Evolutionary conservation across 2,113 vertebrate species (phyloP).

Genomic region (Sclerurus mexicanus): DNA sequence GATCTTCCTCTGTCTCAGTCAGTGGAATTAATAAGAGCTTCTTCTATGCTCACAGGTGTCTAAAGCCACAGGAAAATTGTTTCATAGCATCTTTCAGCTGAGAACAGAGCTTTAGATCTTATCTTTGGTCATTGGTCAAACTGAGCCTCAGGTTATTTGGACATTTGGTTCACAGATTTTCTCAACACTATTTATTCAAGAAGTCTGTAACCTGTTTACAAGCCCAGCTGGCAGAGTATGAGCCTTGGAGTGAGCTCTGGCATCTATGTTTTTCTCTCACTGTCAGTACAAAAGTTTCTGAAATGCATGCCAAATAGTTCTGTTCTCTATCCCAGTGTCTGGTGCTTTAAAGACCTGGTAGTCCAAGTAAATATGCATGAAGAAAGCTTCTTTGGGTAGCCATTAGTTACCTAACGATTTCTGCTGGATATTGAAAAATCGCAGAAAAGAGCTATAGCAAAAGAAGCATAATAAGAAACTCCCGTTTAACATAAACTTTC

Average conservation of each 20-base stretch:
- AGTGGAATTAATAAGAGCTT: background rate
- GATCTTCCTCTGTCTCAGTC: background rate
- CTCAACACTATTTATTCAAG: background rate
- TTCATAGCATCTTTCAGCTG: background rate
- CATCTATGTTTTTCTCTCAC: background rate
- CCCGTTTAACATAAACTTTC: background rate
- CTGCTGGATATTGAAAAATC: background rate
- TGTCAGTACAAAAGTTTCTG: background rate
- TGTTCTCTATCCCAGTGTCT: background rate
- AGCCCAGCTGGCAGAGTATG: constrained; percentile 22
- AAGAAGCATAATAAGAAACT: background rate
- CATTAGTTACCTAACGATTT: background rate
- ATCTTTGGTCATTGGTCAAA: constrained; percentile 41
- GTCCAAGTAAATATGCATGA: background rate
- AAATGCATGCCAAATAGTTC: background rate
- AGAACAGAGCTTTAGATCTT: constrained; percentile 9
- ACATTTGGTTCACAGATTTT: constrained; percentile 63
- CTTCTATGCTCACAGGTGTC: constrained; percentile 3
- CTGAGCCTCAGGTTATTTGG: constrained; percentile 50
- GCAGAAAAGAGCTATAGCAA: background rate
- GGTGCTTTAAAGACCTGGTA: background rate
- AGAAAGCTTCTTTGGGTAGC: background rate
- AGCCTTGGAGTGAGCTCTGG: background rate
- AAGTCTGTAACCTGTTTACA: constrained; percentile 29
- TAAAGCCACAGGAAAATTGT: constrained; percentile 8